Evolutionary conservation across 2,888 invertebrate species (phyloP).

Genomic region (Oligia fasciuncula): DNA sequence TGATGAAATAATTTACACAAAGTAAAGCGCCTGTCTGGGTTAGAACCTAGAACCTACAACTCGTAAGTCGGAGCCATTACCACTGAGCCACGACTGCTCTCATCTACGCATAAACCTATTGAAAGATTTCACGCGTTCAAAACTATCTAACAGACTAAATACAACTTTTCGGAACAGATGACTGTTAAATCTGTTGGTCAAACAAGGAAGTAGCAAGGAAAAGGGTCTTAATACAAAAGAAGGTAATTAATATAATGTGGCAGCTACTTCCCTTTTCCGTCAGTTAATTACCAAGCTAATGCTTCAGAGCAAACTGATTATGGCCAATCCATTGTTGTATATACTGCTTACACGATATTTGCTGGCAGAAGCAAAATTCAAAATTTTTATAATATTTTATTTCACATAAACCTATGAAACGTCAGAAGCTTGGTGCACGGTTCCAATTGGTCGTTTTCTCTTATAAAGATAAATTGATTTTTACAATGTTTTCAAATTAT

Average conservation of each 20-base stretch:
- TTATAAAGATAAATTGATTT: too few species aligned
- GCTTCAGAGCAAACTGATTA: neutral
- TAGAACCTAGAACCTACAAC: too few species aligned
- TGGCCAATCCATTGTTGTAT: neutral
- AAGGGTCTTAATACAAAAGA: neutral
- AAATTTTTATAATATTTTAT: neutral
- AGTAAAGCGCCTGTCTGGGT: too few species aligned
- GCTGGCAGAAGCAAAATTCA: neutral
- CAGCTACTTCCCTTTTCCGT: neutral
- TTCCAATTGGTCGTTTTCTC: too few species aligned
- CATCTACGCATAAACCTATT: neutral
- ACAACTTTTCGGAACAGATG: neutral
- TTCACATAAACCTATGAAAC: neutral
- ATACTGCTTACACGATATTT: neutral
- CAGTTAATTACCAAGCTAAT: neutral
- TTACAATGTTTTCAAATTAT: too few species aligned
- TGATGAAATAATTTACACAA: neutral
- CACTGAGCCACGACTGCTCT: too few species aligned
- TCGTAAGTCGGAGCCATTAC: too few species aligned
- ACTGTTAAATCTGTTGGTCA: neutral
- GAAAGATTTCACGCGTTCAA: neutral
- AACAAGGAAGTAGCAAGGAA: too few species aligned
- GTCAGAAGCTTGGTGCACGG: too few species aligned
- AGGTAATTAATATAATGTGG: neutral
- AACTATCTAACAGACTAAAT: neutral